Base-by-base conservation (phyloP, 2,113 vertebrate genomes). In the Pedionomus torquatus region DNA sequence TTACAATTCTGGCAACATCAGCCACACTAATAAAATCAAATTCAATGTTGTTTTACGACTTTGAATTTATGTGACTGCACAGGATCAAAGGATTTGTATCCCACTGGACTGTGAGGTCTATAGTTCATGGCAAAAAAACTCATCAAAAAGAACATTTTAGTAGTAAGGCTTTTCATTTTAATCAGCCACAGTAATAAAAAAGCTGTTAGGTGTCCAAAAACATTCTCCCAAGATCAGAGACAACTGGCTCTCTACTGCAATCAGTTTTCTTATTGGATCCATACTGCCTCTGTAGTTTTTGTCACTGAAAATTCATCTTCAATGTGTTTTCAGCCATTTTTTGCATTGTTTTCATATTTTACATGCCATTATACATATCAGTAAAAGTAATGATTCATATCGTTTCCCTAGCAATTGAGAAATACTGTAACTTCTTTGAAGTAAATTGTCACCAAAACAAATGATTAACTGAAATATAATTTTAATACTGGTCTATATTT, bases 141-240 rank as follows among this genome's bases (percentile, higher is more conserved):
- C 98, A 98, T 98, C 98, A 98, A 98, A 98, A 98, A 98, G 97
- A 98, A 97, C 98, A 97, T 97, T 98, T 98, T 97, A 97, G 97
- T 98, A 95, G 49, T 97, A 97, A 96, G 95, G 96, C 97, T 98
- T 98, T 98, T 98, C 97, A 98, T 98, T 98, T 98, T 98, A 98
- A 98, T 98, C 98, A 98, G 96, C 97, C 96, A 72, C 93, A 98
- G 98, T 97, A 98, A 98, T 98, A 98, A 98, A 98, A 98, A 98
- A 97, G 96, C 97, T 98, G 98, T 98, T 98, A 98, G 98, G 97
- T 98, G 98, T 98, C 98, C 97, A 98, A 98, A 98, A 98, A 98
- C 98, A 97, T 98, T 98, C 98, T 97, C 93, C 95, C 94, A 97
- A 98, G 98, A 98, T 98, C 98, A 98, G 97, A 98, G 98, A 97